These are phyloP conservation scores for Volucella inflata DNA, from an alignment of 2,888 invertebrate species.

Conservation along the genomic window DNA sequence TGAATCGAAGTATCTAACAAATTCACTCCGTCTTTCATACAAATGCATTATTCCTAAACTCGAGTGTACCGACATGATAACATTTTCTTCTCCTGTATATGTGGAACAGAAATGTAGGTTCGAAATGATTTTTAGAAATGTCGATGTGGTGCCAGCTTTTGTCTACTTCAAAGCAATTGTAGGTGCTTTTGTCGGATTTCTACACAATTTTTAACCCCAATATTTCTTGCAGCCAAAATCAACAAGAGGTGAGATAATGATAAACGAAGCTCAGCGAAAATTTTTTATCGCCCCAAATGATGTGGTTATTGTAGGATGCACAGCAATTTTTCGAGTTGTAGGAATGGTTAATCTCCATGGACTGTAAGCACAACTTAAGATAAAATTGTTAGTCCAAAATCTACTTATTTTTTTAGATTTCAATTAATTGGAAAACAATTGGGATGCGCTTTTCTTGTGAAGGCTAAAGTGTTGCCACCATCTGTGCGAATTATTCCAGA, in stretches of 20 bases:
- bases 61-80: constrained; percentile 76
- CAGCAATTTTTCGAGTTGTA: constrained; percentile 77
- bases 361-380: constrained; percentile 69
- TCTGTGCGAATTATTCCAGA: constrained; percentile 76
- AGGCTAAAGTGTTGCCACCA: constrained; percentile 78
- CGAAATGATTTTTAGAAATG: constrained; percentile 79
- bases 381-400: background rate
- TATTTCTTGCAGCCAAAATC: constrained; percentile 73
- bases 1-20: constrained; percentile 77
- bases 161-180: constrained; percentile 80
- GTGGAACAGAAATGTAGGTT: constrained; percentile 79
- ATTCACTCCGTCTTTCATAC: constrained; percentile 79
- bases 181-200: constrained; percentile 41
- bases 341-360: constrained; percentile 78
- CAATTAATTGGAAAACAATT: constrained; percentile 79
- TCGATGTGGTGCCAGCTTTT: constrained; percentile 79
- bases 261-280: constrained; percentile 79
- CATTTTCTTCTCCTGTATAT: constrained; percentile 77
- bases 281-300: constrained; percentile 77
- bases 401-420: constrained; percentile 73
- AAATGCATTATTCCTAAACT: constrained; percentile 79
- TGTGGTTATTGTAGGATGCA: constrained; percentile 73
- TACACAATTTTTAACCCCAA: background rate
- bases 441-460: constrained; percentile 78
- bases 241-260: constrained; percentile 77